Percentiles rank a stretch among this genome's conserved stretches.
phyloP scores from a whole-genome alignment of 2,113 vertebrate genomes.

The Tinamus guttatus region DNA sequence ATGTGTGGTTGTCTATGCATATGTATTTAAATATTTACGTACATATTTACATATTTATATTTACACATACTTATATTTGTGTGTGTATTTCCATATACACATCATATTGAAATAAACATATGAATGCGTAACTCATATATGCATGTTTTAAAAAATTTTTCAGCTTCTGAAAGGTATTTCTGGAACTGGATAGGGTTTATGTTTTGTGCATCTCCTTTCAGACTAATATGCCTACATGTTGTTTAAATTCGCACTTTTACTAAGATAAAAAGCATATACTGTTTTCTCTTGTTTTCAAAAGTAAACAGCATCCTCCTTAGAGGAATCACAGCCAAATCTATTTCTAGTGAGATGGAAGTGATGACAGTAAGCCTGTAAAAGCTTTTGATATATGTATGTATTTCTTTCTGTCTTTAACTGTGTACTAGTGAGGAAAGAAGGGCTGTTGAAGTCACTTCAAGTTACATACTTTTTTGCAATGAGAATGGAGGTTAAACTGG shows the following conservation, averaged over 20 bases:
- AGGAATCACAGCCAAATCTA: neutral
- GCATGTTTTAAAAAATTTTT: neutral
- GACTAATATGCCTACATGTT: neutral
- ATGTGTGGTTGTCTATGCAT: fast-evolving
- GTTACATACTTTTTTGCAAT: neutral
- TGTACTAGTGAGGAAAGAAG: neutral
- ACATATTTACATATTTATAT: neutral
- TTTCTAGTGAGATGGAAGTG: neutral
- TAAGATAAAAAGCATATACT: neutral
- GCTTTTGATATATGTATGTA: neutral
- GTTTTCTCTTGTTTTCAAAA: neutral
- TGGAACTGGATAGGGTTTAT: neutral
- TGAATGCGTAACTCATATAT: neutral
- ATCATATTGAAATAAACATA: neutral
- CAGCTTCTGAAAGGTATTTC: neutral
- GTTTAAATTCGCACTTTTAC: neutral
- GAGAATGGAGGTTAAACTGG: neutral
- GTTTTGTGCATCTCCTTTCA: neutral
- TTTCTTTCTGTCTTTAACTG: neutral
- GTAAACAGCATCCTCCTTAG: neutral
- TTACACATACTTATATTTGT: no score
- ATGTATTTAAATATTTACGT: neutral
- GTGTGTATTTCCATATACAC: no score
- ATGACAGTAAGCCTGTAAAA: neutral
- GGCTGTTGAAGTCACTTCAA: neutral